Conservation (phyloP, 2,797 vertebrate genomes). For the Rallus crepitans region DNA sequence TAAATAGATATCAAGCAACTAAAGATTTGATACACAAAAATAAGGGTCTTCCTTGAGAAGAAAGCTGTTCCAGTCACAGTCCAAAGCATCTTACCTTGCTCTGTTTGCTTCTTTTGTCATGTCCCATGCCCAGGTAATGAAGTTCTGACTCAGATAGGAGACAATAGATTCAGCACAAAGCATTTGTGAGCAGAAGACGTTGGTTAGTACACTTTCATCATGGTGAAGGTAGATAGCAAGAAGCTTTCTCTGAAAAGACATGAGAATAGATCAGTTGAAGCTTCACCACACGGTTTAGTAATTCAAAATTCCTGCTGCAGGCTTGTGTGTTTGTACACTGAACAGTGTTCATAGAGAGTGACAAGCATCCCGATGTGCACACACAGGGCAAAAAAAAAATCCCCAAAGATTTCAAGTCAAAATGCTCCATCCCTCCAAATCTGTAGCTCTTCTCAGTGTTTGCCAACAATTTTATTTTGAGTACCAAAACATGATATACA, state of each 20-base stretch:
- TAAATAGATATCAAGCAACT: background rate
- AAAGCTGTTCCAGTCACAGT: background rate
- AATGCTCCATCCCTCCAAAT: background rate
- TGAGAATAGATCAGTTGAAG: slow-evolving; percentile 41
- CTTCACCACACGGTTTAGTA: background rate
- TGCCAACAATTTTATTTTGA: slow-evolving; percentile 22
- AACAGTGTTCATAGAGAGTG: background rate
- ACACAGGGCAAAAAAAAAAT: background rate
- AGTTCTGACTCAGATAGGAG: slow-evolving; percentile 99
- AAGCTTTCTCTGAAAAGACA: slow-evolving; percentile 94
- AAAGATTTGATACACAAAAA: background rate
- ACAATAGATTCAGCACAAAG: slow-evolving; percentile 99
- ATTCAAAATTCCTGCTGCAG: background rate
- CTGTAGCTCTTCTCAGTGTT: background rate
- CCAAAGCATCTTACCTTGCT: slow-evolving; percentile 88
- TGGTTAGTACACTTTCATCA: slow-evolving; percentile 98
- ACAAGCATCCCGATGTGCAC: accelerated
- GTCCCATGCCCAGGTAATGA: slow-evolving; percentile 99
- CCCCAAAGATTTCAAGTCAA: background rate
- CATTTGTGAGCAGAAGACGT: slow-evolving; percentile 99
- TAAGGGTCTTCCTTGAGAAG: background rate
- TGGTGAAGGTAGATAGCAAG: slow-evolving; percentile 99
- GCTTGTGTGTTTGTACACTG: background rate
- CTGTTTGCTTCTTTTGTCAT: slow-evolving; percentile 98
- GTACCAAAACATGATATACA: background rate